Base-by-base conservation (phyloP, 2,888 invertebrate genomes). In the Diploptera punctata region DNA sequence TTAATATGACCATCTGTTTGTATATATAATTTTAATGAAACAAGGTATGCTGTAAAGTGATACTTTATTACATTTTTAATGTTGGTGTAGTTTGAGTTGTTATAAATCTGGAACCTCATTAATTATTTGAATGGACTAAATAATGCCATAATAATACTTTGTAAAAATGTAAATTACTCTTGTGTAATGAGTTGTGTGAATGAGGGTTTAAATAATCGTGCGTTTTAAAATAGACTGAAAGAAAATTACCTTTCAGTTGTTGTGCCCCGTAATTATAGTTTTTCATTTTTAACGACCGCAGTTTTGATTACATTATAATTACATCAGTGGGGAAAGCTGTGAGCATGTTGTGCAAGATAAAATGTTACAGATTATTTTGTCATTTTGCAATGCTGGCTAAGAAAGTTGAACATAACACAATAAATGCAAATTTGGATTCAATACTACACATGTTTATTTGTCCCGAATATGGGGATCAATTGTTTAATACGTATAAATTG, bases 171-270 rank as follows among this genome's bases (percentile, higher is more conserved):
- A 57, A 57, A 57, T 57, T 57, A 29, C 31, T 29, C 31, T 57
- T n/a, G 10, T 57, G 18, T 54, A 54, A 54, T 57, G 57, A 57
- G 57, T 57, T 57, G 57, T 16, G 18, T 29, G 31, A n/a, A 29
- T 29, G 33, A 57, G 13, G 29, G 57, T n/a, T n/a, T 57, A 29
- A 57, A 57, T 57, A 57, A 57, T 57, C n/a, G n/a, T 29, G n/a
- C 2, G 21, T 57, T 57, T 57, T 29, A 31, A 57, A 29, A n/a
- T 29, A 29, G 1, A 16, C 4, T 16, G 52, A 57, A 57, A 29
- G 16, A n/a, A 57, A 57, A 57, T 57, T 29, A 57, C 24, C 57
- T 57, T 57, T 57, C n/a, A n/a, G 21, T 7, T 54, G 21, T 16
- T 24, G 16, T 26, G 54, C 16, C 19, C 54, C n/a, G 21, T 54